A percentile compares a stretch with the other conserved stretches of the same genome.
These are phyloP conservation scores for Pseudomyrmex sp. DNA, from an alignment of 1,140 invertebrate species.

Conservation along the genomic window DNA sequence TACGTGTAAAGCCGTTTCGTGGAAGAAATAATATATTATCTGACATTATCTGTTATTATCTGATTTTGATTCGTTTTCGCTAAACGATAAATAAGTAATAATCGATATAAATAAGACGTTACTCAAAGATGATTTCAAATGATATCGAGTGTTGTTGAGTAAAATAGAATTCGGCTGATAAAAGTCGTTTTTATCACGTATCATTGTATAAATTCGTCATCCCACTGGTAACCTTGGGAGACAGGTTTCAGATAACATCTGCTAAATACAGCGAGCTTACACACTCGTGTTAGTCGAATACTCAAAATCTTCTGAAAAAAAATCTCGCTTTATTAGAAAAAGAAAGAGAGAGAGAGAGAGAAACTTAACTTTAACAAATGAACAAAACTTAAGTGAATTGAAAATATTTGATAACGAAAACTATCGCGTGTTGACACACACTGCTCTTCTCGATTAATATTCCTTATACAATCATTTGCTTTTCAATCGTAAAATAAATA, in stretches of 20 bases:
- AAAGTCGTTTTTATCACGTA: conserved; percentile 14
- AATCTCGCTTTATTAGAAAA: not conserved
- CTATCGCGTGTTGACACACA: too few relatives aligned
- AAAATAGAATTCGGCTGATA: not conserved
- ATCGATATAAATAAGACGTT: too few relatives aligned
- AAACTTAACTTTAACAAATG: too few relatives aligned
- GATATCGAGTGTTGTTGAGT: not conserved
- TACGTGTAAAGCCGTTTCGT: not conserved
- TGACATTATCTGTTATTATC: too few relatives aligned
- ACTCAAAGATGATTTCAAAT: not conserved
- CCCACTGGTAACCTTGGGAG: not conserved
- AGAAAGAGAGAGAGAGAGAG: too few relatives aligned
- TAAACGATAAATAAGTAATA: not conserved
- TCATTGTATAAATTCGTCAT: not conserved
- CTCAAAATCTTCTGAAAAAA: not conserved
- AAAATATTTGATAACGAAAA: too few relatives aligned
- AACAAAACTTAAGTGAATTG: too few relatives aligned
- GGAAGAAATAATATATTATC: not conserved
- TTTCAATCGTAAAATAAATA: not conserved
- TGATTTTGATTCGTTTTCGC: not conserved
- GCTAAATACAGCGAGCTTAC: not conserved
- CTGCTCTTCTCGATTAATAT: not conserved
- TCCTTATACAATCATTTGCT: not conserved
- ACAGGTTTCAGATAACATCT: conserved; percentile 6
- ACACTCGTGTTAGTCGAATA: not conserved